A percentile compares a stretch with the other conserved stretches of the same genome.
These are phyloP conservation scores for Cosmia pyralina DNA, from an alignment of 2,888 invertebrate genomes.

Conservation along the genomic window DNA sequence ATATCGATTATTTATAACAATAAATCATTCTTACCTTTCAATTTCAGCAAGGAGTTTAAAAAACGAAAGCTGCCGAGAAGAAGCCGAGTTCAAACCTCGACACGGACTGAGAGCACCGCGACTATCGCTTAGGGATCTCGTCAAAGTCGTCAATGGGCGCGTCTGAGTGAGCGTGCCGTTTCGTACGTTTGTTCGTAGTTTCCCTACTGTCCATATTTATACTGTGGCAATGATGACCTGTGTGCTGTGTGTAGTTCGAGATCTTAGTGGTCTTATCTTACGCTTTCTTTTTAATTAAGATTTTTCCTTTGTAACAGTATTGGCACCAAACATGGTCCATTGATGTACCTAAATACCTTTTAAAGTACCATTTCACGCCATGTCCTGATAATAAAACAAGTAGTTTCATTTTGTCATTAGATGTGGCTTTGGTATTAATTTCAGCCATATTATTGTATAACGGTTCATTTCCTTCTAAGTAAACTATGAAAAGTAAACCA, in stretches of 20 bases:
- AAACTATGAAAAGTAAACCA: constrained; percentile 49
- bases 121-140: too few species aligned
- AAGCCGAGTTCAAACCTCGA: too few species aligned
- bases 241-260: background rate
- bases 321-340: background rate
- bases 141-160: too few species aligned
- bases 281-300: constrained; percentile 29
- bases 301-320: background rate
- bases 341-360: background rate
- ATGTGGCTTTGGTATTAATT: constrained; percentile 58
- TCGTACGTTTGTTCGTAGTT: too few species aligned
- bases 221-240: constrained; percentile 4
- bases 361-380: background rate
- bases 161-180: too few species aligned
- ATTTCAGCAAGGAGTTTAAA: too few species aligned
- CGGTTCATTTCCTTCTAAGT: constrained; percentile 52
- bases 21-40: too few species aligned
- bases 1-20: too few species aligned
- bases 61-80: too few species aligned
- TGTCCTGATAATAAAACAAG: constrained; percentile 14
- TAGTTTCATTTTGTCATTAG: constrained; percentile 53
- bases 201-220: too few species aligned
- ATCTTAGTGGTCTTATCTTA: constrained; percentile 7
- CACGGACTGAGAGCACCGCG: too few species aligned
- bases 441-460: constrained; percentile 52